Base-by-base conservation (phyloP, 2,797 vertebrate species). In the Discoglossus pictus region DNA sequence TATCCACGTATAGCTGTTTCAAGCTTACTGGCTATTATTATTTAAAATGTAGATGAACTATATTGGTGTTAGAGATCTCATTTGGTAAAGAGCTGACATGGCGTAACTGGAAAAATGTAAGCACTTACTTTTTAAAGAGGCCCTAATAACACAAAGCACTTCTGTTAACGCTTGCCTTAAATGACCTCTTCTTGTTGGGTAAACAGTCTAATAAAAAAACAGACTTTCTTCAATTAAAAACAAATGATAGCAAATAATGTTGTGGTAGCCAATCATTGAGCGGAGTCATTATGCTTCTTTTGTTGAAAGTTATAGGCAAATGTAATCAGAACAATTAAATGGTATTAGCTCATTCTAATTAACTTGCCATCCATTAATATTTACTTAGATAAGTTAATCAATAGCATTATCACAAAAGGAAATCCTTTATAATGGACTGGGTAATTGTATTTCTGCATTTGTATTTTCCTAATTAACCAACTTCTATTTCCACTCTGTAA, bases 381-480 rank as follows among this genome's bases (percentile, higher is more conserved):
- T 58, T 56, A 63, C 65, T 50, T 74, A 18, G 54, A 73, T 78
- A 39, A 73, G 42, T 40, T 56, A 78, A 80, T 75, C 73, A 75
- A 83, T 79, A 0, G 8, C 53, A 53, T 66, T 52, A 35, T 60
- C 75, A 79, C 74, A 75, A 75, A 76, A 78, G 76, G 76, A 83
- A 84, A 80, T 62, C 65, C 23, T 58, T 78, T 77, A 73, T 66
- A 73, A 69, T 72, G 68, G 48, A 66, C 78, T 72, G 61, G 59
- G 0, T 0, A 76, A 50, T 62, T 36, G 72, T 74, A 73, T 79
- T 75, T 68, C 43, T 27, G 59, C 3, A 18, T 70, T 61, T 55
- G 72, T 75, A 65, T 4, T 63, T 75, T 72, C 64, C 63, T 67
- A 74, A 75, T 80, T 79, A 78, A 65, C 70, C 51, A 69, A 76